These are phyloP conservation scores for Thymelicus lineola DNA, from an alignment of 2,888 invertebrate species.

Conservation along the genomic window DNA sequence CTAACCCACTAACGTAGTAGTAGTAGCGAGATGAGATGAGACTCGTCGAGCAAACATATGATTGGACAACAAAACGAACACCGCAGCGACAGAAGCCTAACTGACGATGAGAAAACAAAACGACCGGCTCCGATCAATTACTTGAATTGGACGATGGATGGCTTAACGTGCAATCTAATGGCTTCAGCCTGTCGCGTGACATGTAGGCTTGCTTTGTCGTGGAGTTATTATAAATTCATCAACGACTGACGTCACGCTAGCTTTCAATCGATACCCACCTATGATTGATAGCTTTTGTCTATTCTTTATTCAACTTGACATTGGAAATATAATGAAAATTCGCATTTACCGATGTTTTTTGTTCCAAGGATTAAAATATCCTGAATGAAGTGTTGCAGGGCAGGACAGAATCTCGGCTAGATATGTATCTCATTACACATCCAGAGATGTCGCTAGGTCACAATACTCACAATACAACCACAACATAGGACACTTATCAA, in stretches of 20 bases:
- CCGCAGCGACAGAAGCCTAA: conserved; percentile 36
- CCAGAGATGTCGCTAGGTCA: conserved; percentile 15
- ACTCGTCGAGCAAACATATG: not conserved
- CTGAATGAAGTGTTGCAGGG: too few species aligned
- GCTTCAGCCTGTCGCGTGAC: conserved; percentile 55
- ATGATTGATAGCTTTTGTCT: conserved; percentile 29
- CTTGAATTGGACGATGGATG: conserved; percentile 59
- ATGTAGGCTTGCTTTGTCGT: conserved; percentile 55
- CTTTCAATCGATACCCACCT: conserved; percentile 58
- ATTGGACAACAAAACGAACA: conserved; percentile 30
- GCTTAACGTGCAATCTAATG: conserved; percentile 72
- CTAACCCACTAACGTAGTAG: conserved; percentile 14
- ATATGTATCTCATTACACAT: not conserved
- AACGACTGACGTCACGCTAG: conserved; percentile 63
- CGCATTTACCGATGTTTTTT: not conserved
- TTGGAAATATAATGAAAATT: conserved; percentile 19
- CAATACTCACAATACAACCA: conserved; percentile 1
- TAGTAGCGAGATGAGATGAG: conserved; percentile 18
- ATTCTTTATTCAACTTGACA: conserved; percentile 56
- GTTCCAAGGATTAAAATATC: too few species aligned
- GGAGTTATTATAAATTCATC: conserved; percentile 64
- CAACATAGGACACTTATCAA: conserved; percentile 1
- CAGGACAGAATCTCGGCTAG: not conserved
- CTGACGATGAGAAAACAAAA: conserved; percentile 44
- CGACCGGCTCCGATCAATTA: conserved; percentile 47